Evolutionary conservation across 2,797 vertebrate species (phyloP).

Genomic region (Tokudaia muenninki): DNA sequence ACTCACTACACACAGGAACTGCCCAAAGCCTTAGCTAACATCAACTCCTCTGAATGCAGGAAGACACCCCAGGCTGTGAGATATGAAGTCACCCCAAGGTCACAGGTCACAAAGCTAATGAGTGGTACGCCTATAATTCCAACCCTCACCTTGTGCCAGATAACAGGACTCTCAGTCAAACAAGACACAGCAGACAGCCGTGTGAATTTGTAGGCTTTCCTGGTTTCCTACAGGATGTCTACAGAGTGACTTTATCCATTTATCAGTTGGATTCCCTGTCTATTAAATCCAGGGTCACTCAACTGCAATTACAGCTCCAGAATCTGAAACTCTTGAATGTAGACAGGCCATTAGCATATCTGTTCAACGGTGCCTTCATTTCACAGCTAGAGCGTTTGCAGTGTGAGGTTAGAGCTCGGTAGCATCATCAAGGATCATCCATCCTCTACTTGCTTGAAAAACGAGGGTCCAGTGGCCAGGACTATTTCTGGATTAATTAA

Average conservation of each 20-base stretch:
- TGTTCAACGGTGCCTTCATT: neutral
- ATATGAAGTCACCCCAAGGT: neutral
- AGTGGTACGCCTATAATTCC: neutral
- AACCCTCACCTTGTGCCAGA: fast-evolving
- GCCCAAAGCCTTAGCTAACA: neutral
- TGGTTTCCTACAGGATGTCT: neutral
- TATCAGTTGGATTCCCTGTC: neutral
- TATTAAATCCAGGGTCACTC: conserved; percentile 24
- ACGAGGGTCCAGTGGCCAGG: conserved; percentile 10
- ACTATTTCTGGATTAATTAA: conserved; percentile 41
- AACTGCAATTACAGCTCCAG: neutral
- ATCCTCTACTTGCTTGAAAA: neutral
- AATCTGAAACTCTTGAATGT: neutral
- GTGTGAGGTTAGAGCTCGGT: neutral
- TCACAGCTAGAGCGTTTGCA: neutral
- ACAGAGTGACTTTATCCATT: neutral
- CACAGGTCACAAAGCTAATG: neutral
- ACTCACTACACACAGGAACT: neutral
- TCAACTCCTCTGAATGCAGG: too few species aligned
- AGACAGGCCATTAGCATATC: neutral
- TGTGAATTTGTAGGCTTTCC: neutral
- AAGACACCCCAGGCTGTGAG: neutral
- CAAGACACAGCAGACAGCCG: too few species aligned
- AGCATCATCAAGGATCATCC: neutral
- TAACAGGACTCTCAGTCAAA: neutral